These are phyloP conservation scores for Geotrupes spiniger DNA, from an alignment of 2,888 invertebrate genomes.

Conservation along the genomic window DNA sequence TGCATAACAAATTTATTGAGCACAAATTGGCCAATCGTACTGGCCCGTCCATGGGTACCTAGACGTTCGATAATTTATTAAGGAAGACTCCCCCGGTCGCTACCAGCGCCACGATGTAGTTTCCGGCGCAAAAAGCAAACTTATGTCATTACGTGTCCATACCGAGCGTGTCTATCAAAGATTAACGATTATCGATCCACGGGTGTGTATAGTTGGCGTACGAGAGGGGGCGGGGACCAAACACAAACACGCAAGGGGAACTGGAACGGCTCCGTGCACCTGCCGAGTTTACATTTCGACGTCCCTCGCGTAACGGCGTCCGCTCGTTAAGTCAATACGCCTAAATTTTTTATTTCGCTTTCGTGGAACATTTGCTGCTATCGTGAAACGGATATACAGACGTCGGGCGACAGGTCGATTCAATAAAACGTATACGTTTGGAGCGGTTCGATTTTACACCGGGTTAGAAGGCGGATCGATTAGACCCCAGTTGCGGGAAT, in stretches of 20 bases:
- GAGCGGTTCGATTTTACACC: not conserved
- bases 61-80: too few species aligned
- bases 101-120: too few species aligned
- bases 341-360: constrained; percentile 18
- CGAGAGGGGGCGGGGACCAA: too few species aligned
- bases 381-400: constrained; percentile 5
- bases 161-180: constrained; percentile 29
- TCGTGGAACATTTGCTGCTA: constrained; percentile 15
- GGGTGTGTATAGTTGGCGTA: constrained; percentile 1
- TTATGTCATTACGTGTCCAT: constrained; percentile 30
- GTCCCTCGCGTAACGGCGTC: constrained; percentile 13
- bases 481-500: too few species aligned
- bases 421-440: not conserved
- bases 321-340: constrained; percentile 16
- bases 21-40: too few species aligned
- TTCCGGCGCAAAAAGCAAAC: constrained; percentile 22
- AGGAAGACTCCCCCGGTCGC: too few species aligned
- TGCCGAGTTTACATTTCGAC: constrained; percentile 17
- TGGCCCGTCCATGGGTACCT: too few species aligned
- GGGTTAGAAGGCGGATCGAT: too few species aligned
- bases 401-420: not conserved
- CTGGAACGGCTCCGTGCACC: constrained; percentile 21
- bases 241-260: constrained; percentile 22
- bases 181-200: constrained; percentile 29
- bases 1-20: too few species aligned